Evolutionary conservation across 1,140 invertebrate genomes (phyloP), one percentile per base, ranked within the genome.

Genomic region (Caenorhabditis brenneri): DNA sequence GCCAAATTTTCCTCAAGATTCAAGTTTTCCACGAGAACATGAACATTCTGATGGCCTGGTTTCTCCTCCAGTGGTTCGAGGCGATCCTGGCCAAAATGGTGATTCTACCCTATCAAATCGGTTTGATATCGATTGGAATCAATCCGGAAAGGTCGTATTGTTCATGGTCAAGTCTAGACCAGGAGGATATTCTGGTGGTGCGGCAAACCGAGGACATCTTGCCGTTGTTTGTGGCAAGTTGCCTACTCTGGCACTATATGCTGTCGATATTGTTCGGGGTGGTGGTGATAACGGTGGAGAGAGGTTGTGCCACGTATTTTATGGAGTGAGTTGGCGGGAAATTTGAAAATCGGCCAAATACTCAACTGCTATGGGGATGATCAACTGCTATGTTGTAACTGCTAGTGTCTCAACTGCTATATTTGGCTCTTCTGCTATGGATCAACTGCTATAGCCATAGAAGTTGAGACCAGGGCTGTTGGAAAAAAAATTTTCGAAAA

Each of bases 251-350:
- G 53, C 53, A 55, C 27, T 55, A 55, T 27, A 55, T 55, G 53
- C 22, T 24, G 10, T 55, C 53, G 15, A 55, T 55, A 27, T 29
- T 55, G 53, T 55, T 55, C 27, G 22, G 22, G 9, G 27, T 55
- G 24, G 53, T 55, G 10, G 53, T 24, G 24, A 55, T 55, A 27
- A 55, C 53, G 24, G 22, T 55, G 10, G 53, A 55, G 15, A 29
- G 53, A 55, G 53, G 24, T 22, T 55, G 53, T 55, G 53, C 53
- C 0, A 55, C 53, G 7, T 27, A 27, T 55, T 55, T 55, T 27
- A 55, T 55, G 24, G 53, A 55, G 53, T 55, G 24, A 55, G 53
- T 55, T n/a, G n/a, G n/a, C n/a, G n/a, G n/a, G n/a, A n/a, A n/a
- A n/a, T n/a, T n/a, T n/a, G n/a, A n/a, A n/a, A n/a, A n/a, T n/a